Percentiles rank a stretch among this genome's conserved stretches.
Evolutionary conservation across 2,888 invertebrate genomes (phyloP).

Genomic region (Oscheius sp.): DNA sequence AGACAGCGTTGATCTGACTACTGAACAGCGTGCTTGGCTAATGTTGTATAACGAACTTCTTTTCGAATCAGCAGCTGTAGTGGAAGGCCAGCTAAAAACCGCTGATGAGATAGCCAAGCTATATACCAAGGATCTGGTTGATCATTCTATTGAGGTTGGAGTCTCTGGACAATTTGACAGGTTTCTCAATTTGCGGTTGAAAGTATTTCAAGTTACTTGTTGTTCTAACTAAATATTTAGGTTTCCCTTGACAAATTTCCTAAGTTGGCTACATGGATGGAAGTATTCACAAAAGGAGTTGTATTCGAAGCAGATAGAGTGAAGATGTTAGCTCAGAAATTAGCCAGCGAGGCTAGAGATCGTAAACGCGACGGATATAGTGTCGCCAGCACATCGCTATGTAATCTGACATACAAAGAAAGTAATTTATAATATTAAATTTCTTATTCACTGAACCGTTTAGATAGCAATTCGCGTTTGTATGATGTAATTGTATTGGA

Average conservation of each 20-base stretch:
- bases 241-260: conserved; percentile 49
- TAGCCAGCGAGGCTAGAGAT: conserved; percentile 85
- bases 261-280: conserved; percentile 86
- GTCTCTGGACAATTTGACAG: conserved; percentile 59
- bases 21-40: conserved; percentile 75
- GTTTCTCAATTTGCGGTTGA: conserved; percentile 58
- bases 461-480: conserved; percentile 62
- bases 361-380: conserved; percentile 82
- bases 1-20: conserved; percentile 58
- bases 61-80: conserved; percentile 80
- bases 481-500: conserved; percentile 63
- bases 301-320: conserved; percentile 39
- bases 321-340: conserved; percentile 82
- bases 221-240: conserved; percentile 6
- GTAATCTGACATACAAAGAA: conserved; percentile 48
- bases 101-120: conserved; percentile 83
- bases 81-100: conserved; percentile 56
- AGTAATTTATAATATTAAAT: conserved; percentile 38
- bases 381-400: conserved; percentile 74
- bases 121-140: conserved; percentile 75
- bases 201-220: conserved; percentile 46
- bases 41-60: conserved; percentile 83
- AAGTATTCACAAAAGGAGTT: conserved; percentile 79
- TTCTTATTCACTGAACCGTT: conserved; percentile 32
- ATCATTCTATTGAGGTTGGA: conserved; percentile 62